Evolutionary conservation across 2,797 vertebrate species (phyloP).

Genomic region (Lacerta bilineata): DNA sequence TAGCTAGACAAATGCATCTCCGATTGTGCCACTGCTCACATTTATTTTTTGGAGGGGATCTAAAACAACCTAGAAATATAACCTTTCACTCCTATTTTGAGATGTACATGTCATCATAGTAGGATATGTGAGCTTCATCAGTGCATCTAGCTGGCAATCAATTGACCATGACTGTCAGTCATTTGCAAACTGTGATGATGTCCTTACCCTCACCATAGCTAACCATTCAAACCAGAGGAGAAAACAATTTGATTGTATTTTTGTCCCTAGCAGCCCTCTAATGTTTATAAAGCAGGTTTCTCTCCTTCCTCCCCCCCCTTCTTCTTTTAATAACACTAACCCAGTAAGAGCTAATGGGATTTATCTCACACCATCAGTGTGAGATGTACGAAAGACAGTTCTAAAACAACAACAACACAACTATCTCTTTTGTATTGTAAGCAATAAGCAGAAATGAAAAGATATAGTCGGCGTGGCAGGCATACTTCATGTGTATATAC

Average conservation of each 20-base stretch:
- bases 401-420: neutral
- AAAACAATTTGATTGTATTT: slow-evolving; percentile 9
- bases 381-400: neutral
- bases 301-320: too few species aligned
- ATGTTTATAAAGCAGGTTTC: neutral
- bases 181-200: neutral
- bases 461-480: neutral
- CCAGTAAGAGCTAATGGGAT: neutral
- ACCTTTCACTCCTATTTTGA: neutral
- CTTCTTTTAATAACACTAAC: neutral
- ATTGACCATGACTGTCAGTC: fast-evolving
- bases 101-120: neutral
- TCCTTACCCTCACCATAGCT: neutral
- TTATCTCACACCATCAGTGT: neutral
- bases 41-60: neutral
- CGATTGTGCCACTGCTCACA: neutral
- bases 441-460: neutral
- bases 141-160: neutral
- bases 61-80: neutral
- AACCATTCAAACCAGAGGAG: neutral
- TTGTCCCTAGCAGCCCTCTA: neutral
- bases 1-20: neutral
- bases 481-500: neutral
- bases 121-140: neutral
- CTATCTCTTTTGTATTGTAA: neutral